These are phyloP conservation scores for Lithobates pipiens DNA, from an alignment of 2,797 vertebrate species.

Conservation along the genomic window DNA sequence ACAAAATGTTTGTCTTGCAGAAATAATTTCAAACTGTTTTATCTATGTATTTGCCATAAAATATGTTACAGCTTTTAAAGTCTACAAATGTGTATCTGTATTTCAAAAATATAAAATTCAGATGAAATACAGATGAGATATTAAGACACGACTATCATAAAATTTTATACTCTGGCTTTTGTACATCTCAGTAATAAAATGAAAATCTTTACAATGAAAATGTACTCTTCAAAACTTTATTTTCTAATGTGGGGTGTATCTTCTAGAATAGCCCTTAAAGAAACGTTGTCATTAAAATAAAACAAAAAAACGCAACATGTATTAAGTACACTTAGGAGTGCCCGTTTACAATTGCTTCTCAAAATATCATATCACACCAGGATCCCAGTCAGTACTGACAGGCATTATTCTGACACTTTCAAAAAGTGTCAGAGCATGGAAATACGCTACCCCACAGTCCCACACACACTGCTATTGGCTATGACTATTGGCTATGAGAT, in stretches of 20 bases:
- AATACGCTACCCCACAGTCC: neutral
- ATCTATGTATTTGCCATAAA: constrained; percentile 28
- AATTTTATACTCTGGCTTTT: constrained; percentile 28
- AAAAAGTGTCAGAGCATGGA: neutral
- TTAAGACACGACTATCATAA: constrained; percentile 21
- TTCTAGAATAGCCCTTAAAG: neutral
- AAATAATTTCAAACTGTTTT: constrained; percentile 16
- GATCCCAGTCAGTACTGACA: neutral
- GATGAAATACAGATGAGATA: constrained; percentile 11
- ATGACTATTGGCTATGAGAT: neutral
- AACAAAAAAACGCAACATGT: neutral
- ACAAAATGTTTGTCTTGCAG: constrained; percentile 1
- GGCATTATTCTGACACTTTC: neutral
- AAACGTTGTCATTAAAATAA: neutral
- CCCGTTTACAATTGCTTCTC: neutral
- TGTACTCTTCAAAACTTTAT: constrained; percentile 29
- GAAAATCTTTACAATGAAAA: constrained; percentile 28
- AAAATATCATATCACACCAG: neutral
- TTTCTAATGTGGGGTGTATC: constrained; percentile 4
- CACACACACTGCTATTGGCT: neutral
- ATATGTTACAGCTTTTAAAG: constrained; percentile 1
- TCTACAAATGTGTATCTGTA: constrained; percentile 5
- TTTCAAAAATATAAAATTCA: constrained; percentile 29
- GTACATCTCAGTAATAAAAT: constrained; percentile 28
- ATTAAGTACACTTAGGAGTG: neutral